phyloP scores from a whole-genome alignment of 2,113 vertebrate genomes.

The Psephotus haematonotus region DNA sequence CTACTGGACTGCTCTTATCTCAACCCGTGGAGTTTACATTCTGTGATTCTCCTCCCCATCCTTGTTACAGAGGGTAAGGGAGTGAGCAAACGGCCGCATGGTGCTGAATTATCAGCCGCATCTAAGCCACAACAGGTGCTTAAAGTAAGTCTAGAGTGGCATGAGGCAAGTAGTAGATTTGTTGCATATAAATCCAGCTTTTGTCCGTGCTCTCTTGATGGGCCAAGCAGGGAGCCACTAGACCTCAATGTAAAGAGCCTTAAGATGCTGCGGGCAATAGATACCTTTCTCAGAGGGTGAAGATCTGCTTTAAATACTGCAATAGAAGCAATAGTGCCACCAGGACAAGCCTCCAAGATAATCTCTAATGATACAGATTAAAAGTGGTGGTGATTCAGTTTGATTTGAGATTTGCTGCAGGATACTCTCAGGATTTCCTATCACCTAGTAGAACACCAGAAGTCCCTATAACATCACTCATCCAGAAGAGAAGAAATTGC shows the following conservation, averaged over 20 bases:
- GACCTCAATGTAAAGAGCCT: not conserved
- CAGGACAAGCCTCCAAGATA: not conserved
- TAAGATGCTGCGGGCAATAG: not conserved
- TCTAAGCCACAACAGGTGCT: not conserved
- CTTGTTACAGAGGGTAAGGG: not conserved
- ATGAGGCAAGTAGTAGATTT: not conserved
- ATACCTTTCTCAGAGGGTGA: not conserved
- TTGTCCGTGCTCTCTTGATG: not conserved
- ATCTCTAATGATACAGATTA: not conserved
- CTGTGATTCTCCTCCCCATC: not conserved
- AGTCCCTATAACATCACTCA: not conserved
- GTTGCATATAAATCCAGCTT: not conserved
- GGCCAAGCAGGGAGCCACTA: not conserved
- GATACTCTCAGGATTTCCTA: not conserved
- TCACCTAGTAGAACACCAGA: not conserved
- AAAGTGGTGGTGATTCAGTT: not conserved
- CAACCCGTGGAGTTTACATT: not conserved
- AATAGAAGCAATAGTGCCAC: not conserved
- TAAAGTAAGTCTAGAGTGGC: not conserved
- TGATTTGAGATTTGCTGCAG: not conserved
- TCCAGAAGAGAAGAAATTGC: not conserved
- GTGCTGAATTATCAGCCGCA: not conserved
- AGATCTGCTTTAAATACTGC: not conserved
- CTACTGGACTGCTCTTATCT: not conserved
- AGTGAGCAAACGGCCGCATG: not conserved